Evolutionary conservation across 92 coral and sea anemone genomes (phyloP), one percentile per base, ranked within the genome.

Genomic region (Hydrozoanthus gracilis): DNA sequence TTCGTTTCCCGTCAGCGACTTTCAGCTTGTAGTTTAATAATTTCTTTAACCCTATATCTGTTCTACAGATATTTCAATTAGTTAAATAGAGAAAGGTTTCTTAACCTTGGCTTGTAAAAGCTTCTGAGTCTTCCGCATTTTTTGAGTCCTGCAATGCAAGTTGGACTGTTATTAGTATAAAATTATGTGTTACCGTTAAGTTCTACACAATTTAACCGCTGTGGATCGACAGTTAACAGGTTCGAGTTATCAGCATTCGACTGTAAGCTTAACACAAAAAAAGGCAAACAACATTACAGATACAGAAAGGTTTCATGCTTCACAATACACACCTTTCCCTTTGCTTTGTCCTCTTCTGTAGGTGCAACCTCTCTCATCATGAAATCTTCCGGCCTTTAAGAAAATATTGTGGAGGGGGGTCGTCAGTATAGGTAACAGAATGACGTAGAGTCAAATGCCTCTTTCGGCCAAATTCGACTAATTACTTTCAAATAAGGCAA

Each of bases 291-390:
- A 3, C 45, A 49, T 2, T 5, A 35, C 50, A 69, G 51, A 10
- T 48, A 35, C 20, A 50, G 3, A 44, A 11, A 27, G 39, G 39
- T 2, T 27, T 27, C 39, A 27, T 27, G 39, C 1, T 27, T 7
- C 65, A 35, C 6, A 64, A 7, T 58, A 61, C 44, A 18, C 48
- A 58, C 86, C 75, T 54, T 82, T 47, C 73, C 91, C 86, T 97
- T 97, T 12, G 84, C 87, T 66, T 97, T 97, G 80, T 95, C 98
- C 45, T 97, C 99, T 54, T 97, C 99, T 62, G 98, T 91, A 15
- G 98, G 91, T 45, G 92, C 84, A 44, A 91, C 50, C 76, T 94
- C 98, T 73, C 95, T 86, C 67, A 95, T 82, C 94, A 95, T 89
- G 82, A 82, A 97, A 78, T 97, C 99, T 46, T 97, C 99, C 5